phyloP scores from a whole-genome alignment of 64 coral and sea anemone genomes.

The Catalaphyllia jardinei region DNA sequence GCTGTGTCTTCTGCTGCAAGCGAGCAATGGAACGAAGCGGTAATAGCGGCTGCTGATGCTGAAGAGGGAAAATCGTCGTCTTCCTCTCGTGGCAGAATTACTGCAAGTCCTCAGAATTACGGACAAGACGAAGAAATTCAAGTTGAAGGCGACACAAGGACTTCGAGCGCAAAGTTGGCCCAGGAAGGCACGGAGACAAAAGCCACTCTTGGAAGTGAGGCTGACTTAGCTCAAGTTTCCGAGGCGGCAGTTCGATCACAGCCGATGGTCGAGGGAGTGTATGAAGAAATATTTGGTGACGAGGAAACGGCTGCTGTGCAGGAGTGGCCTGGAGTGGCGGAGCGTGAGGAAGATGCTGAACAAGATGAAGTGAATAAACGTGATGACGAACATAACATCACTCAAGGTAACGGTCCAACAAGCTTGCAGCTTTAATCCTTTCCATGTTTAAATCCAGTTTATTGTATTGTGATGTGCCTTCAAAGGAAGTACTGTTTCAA shows the following conservation, averaged over 20 bases:
- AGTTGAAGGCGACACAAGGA: conserved; percentile 23
- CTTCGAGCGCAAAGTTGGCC: not conserved
- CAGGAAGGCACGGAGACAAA: not conserved
- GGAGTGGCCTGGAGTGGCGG: conserved; percentile 14
- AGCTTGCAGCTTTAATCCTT: too few species aligned
- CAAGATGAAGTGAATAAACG: conserved; percentile 7
- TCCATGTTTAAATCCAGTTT: not conserved
- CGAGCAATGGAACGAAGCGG: not conserved
- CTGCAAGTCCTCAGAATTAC: not conserved
- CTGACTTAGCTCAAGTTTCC: conserved; percentile 24
- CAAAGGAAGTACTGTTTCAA: not conserved
- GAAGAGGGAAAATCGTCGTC: not conserved
- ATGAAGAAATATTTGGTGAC: conserved; percentile 19
- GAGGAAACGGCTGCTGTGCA: conserved; percentile 34
- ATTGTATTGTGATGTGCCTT: too few species aligned
- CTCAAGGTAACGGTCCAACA: not conserved
- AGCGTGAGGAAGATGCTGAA: not conserved
- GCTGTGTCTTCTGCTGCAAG: not conserved
- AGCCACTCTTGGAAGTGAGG: conserved; percentile 55
- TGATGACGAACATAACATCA: not conserved
- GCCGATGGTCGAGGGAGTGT: conserved; percentile 24
- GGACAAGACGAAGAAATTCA: not conserved
- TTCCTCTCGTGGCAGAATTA: not conserved
- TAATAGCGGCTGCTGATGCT: not conserved
- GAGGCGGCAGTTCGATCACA: conserved; percentile 14